Conservation (phyloP, 2,888 invertebrate genomes). For the Dynastes tityus region DNA sequence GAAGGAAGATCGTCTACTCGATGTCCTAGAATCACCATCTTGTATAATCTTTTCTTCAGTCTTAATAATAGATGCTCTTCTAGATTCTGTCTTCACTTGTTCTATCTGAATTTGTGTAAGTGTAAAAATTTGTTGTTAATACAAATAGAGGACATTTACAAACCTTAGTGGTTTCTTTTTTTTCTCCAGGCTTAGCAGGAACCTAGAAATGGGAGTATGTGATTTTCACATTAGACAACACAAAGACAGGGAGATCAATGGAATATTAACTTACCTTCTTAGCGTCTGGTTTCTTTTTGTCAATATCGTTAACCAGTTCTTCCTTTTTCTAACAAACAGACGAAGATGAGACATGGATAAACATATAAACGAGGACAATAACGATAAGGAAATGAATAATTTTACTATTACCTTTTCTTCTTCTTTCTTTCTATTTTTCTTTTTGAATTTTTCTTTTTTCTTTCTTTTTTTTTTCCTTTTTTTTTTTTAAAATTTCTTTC, state of each 20-base stretch:
- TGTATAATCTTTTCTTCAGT: slow-evolving; percentile 67
- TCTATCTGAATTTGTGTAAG: slow-evolving; percentile 62
- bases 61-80: slow-evolving; percentile 67
- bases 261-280: slow-evolving; percentile 60
- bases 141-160: slow-evolving; percentile 24
- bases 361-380: slow-evolving; percentile 9
- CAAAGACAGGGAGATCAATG: not conserved
- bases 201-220: slow-evolving; percentile 54
- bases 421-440: slow-evolving; percentile 56
- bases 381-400: slow-evolving; percentile 6
- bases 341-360: not conserved
- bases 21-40: slow-evolving; percentile 66
- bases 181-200: slow-evolving; percentile 49
- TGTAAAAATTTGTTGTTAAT: slow-evolving; percentile 40
- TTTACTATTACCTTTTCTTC: slow-evolving; percentile 45
- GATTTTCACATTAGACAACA: slow-evolving; percentile 18
- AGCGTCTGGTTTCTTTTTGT: slow-evolving; percentile 73
- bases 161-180: slow-evolving; percentile 65
- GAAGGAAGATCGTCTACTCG: slow-evolving; percentile 68
- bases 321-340: slow-evolving; percentile 62
- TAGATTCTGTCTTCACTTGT: slow-evolving; percentile 67
- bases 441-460: slow-evolving; percentile 62
- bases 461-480: slow-evolving; percentile 20
- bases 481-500: too few species aligned
- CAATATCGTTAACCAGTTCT: slow-evolving; percentile 67